phyloP scores from a whole-genome alignment of 1,140 invertebrate species.

The Drosophila lowei region DNA sequence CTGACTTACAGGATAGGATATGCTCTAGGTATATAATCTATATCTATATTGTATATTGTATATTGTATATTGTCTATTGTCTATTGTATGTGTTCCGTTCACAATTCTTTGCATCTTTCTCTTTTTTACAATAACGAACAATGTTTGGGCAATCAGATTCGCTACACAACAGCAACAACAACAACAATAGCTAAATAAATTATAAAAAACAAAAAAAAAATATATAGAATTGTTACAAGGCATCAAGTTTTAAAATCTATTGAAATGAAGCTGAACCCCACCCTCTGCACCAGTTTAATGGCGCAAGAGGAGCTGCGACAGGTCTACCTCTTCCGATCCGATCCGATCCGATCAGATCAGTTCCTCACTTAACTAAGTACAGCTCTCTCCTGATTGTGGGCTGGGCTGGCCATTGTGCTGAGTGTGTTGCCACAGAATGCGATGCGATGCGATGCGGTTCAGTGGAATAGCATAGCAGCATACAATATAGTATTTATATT shows the following conservation, averaged over 20 bases:
- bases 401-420: slow-evolving; percentile 23
- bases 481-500: slow-evolving; percentile 24
- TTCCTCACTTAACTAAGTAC: slow-evolving; percentile 33
- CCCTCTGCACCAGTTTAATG: too few relatives aligned
- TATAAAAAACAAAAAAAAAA: slow-evolving; percentile 12
- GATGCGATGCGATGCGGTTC: too few relatives aligned
- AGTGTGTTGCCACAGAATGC: slow-evolving; percentile 10
- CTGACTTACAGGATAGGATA: slow-evolving; percentile 41
- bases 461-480: slow-evolving; percentile 11
- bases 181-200: slow-evolving; percentile 12
- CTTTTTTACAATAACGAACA: slow-evolving; percentile 42
- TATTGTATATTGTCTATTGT: slow-evolving; percentile 16
- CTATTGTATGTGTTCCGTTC: slow-evolving; percentile 2
- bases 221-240: slow-evolving; percentile 23
- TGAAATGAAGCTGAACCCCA: too few relatives aligned
- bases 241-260: slow-evolving; percentile 11
- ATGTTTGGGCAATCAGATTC: slow-evolving; percentile 58
- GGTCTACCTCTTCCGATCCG: not conserved
- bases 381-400: slow-evolving; percentile 14
- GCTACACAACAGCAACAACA: slow-evolving; percentile 52
- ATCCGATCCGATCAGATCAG: slow-evolving; percentile 1
- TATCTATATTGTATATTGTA: slow-evolving; percentile 22
- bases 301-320: too few relatives aligned
- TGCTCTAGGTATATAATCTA: slow-evolving; percentile 21
- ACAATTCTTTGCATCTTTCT: slow-evolving; percentile 8